These are phyloP conservation scores for Leuciscus idus DNA, from an alignment of 2,113 vertebrate genomes.

Conservation along the genomic window DNA sequence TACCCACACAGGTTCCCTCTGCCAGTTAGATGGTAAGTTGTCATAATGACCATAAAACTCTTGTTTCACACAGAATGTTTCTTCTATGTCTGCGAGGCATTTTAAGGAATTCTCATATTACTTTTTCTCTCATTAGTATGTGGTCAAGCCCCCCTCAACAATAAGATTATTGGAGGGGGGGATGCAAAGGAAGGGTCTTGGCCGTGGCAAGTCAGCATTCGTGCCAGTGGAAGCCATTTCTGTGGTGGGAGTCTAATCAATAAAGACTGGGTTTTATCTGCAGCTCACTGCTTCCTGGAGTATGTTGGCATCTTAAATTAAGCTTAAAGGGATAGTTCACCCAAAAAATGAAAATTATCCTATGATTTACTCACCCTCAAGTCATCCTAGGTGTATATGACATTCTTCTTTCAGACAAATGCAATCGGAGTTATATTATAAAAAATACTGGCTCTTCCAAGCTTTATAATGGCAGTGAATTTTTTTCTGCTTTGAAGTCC, in stretches of 20 bases:
- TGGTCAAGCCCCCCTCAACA: slow-evolving; percentile 64
- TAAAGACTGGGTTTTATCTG: too few relatives aligned
- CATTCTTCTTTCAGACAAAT: too few relatives aligned
- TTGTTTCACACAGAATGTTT: background rate
- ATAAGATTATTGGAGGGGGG: slow-evolving; percentile 73
- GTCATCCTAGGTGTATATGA: too few relatives aligned
- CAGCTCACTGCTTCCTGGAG: slow-evolving; percentile 73
- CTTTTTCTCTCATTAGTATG: slow-evolving; percentile 68
- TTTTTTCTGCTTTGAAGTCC: too few relatives aligned
- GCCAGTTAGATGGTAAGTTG: slow-evolving; percentile 54
- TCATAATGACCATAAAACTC: background rate
- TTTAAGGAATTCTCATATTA: background rate
- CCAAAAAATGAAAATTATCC: too few relatives aligned
- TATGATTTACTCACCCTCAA: too few relatives aligned
- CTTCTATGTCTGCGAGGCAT: background rate
- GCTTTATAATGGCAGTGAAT: too few relatives aligned
- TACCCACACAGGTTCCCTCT: slow-evolving; percentile 29
- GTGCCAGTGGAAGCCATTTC: too few relatives aligned
- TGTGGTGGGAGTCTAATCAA: too few relatives aligned
- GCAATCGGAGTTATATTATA: too few relatives aligned
- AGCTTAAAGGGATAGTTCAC: too few relatives aligned
- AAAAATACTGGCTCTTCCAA: too few relatives aligned
- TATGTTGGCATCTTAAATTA: slow-evolving; percentile 22
- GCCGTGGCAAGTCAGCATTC: slow-evolving; percentile 74
- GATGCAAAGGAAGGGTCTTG: slow-evolving; percentile 60